These are phyloP conservation scores for Platycercus adscitus DNA, from an alignment of 2,113 vertebrate species.

Conservation along the genomic window DNA sequence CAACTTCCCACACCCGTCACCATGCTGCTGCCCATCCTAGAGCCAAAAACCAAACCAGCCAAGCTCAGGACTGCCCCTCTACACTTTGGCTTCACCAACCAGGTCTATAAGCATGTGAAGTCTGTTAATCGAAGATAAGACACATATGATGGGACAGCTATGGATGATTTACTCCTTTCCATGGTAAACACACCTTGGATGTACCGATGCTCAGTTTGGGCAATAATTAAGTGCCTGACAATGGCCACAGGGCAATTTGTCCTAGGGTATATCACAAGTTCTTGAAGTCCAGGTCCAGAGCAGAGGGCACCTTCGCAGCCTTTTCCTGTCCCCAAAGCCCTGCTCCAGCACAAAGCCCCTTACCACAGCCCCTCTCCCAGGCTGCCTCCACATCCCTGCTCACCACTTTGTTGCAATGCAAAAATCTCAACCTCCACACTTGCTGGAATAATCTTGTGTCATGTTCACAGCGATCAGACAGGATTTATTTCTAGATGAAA, in stretches of 20 bases:
- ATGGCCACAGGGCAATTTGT: accelerated
- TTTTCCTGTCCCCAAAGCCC: neutral
- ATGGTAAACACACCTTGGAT: neutral
- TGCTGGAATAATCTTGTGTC: constrained; percentile 54
- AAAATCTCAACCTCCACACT: constrained; percentile 2
- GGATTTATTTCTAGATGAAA: constrained; percentile 73
- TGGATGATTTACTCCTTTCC: neutral
- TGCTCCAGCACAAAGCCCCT: accelerated
- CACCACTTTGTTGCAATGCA: neutral
- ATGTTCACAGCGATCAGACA: constrained; percentile 64
- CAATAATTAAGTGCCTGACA: neutral
- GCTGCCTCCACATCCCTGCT: neutral
- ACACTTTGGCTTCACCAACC: neutral
- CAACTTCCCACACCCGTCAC: neutral
- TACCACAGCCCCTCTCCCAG: neutral
- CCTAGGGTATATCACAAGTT: accelerated
- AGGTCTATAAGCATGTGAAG: neutral
- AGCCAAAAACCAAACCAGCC: accelerated
- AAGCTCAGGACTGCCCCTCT: accelerated
- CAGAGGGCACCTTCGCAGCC: neutral
- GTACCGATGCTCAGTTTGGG: neutral
- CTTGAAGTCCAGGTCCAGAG: neutral
- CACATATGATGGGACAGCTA: neutral
- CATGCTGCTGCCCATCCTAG: neutral
- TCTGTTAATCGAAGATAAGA: neutral